Conservation (phyloP, 2,888 invertebrate species). For the Heliconius sara region DNA sequence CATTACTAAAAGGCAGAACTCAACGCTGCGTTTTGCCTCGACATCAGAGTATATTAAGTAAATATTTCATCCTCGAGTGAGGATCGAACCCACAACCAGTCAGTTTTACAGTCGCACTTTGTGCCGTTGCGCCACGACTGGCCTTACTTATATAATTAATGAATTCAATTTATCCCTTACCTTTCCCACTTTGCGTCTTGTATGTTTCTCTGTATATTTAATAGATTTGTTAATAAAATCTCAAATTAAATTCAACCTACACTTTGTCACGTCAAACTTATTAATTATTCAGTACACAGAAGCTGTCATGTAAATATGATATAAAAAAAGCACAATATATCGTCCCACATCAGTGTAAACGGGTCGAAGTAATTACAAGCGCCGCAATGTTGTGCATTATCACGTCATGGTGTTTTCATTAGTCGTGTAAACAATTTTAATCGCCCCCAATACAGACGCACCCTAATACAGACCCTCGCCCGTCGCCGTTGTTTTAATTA, state of each 20-base stretch:
- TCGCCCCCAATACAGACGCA: slow-evolving; percentile 65
- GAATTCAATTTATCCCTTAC: neutral
- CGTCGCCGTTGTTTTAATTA: slow-evolving; percentile 49
- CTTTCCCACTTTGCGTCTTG: neutral
- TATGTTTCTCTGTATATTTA: neutral
- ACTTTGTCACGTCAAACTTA: neutral
- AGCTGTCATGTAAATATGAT: neutral
- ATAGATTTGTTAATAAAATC: neutral
- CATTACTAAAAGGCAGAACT: too few relatives aligned
- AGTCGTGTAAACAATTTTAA: slow-evolving; percentile 77
- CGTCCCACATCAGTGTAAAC: slow-evolving; percentile 34
- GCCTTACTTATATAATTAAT: too few relatives aligned
- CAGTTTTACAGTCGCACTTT: too few relatives aligned
- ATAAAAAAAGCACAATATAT: neutral
- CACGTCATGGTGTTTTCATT: slow-evolving; percentile 74
- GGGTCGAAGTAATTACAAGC: slow-evolving; percentile 47
- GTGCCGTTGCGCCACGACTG: too few relatives aligned
- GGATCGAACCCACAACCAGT: too few relatives aligned
- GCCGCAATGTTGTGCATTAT: slow-evolving; percentile 58
- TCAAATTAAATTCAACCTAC: neutral
- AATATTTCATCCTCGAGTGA: too few relatives aligned
- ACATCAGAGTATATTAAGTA: too few relatives aligned
- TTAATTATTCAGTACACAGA: neutral
- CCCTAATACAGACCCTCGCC: slow-evolving; percentile 54
- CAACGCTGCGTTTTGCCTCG: too few relatives aligned